Conservation (phyloP, 2,113 vertebrate genomes). For the Oryzias woworae region DNA sequence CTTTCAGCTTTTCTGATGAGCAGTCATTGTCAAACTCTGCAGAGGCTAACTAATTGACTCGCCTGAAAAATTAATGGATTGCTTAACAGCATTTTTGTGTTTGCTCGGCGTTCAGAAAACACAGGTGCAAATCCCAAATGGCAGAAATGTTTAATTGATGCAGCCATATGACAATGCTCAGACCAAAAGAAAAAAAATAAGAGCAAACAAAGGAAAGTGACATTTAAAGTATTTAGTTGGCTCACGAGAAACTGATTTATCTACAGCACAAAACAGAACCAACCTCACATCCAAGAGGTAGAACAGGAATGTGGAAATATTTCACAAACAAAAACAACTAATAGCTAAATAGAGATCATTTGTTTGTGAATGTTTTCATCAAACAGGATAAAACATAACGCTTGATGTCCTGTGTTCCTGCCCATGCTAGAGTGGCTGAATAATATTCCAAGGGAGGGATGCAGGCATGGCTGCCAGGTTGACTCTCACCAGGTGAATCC, state of each 20-base stretch:
- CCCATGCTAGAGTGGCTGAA: conserved; percentile 41
- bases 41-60: conserved; percentile 72
- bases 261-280: background rate
- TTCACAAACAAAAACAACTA: conserved; percentile 31
- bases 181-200: background rate
- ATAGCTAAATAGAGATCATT: conserved; percentile 46
- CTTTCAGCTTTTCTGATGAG: conserved; percentile 63
- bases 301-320: background rate
- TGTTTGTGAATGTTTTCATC: conserved; percentile 50
- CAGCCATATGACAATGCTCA: conserved; percentile 40
- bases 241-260: conserved; percentile 1
- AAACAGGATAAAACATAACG: conserved; percentile 54
- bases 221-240: conserved; percentile 29
- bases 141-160: conserved; percentile 72
- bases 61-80: conserved; percentile 74
- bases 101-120: conserved; percentile 60
- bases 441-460: conserved; percentile 38
- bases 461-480: conserved; percentile 51
- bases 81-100: conserved; percentile 74
- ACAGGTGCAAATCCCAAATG: conserved; percentile 67
- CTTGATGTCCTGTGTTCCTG: conserved; percentile 35
- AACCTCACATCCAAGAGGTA: background rate
- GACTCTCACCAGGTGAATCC: conserved; percentile 71
- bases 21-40: conserved; percentile 53
- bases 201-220: conserved; percentile 4